Evolutionary conservation across 2,888 invertebrate genomes (phyloP).

Genomic region (Scaptomyza caliginosa): DNA sequence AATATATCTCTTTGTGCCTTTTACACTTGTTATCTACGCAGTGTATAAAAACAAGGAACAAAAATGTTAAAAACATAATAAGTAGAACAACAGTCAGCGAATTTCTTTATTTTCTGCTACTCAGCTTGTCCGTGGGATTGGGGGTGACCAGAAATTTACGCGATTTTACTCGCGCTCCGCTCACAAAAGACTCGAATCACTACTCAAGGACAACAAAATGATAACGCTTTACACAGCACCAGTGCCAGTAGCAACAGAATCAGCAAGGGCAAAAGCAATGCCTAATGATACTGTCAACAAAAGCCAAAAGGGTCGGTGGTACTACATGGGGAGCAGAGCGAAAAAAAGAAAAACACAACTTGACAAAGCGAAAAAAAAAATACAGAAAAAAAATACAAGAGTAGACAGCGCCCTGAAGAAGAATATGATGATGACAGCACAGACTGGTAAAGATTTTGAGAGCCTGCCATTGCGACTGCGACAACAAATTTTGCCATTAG

Average conservation of each 20-base stretch:
- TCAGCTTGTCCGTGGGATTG: slow-evolving; percentile 29
- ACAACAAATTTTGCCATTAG: slow-evolving; percentile 76
- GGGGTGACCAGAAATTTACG: slow-evolving; percentile 59
- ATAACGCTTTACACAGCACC: slow-evolving; percentile 70
- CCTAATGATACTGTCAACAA: slow-evolving; percentile 79
- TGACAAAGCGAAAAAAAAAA: slow-evolving; percentile 45
- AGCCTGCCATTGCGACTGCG: slow-evolving; percentile 45
- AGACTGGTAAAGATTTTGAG: slow-evolving; percentile 63
- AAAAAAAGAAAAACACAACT: slow-evolving; percentile 36
- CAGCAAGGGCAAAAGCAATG: slow-evolving; percentile 39
- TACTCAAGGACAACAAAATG: slow-evolving; percentile 80
- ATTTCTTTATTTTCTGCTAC: slow-evolving; percentile 29
- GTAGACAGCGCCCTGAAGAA: slow-evolving; percentile 30
- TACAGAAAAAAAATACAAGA: slow-evolving; percentile 33
- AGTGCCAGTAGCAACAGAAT: slow-evolving; percentile 30
- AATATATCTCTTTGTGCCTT: neutral
- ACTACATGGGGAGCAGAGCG: neutral
- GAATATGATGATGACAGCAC: slow-evolving; percentile 75
- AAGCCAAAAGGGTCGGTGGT: slow-evolving; percentile 46
- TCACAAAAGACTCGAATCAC: slow-evolving; percentile 51
- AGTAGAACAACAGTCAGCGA: slow-evolving; percentile 19
- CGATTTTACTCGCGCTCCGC: slow-evolving; percentile 55
- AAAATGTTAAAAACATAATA: slow-evolving; percentile 36
- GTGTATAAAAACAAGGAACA: slow-evolving; percentile 16
- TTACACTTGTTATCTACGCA: slow-evolving; percentile 1